Evolutionary conservation across 1,140 invertebrate species (phyloP).

Genomic region (Orussus abietinus): DNA sequence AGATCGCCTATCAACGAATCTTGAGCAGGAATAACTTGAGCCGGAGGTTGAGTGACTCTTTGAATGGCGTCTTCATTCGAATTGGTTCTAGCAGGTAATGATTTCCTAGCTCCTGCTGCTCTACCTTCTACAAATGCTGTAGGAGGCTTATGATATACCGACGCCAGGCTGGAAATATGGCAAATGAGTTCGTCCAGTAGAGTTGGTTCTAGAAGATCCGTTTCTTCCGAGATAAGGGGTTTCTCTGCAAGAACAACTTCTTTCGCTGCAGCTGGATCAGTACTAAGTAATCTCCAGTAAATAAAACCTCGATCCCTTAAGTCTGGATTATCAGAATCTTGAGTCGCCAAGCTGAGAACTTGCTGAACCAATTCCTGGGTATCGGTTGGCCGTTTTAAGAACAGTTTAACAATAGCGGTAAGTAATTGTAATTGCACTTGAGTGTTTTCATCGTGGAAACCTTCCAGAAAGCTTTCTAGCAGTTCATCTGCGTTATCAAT

Average conservation of each 20-base stretch:
- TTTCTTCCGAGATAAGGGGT: conserved; percentile 98
- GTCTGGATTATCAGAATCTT: conserved; percentile 99
- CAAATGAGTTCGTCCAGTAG: conserved; percentile 97
- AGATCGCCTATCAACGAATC: conserved; percentile 96
- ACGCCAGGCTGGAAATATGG: conserved; percentile 97
- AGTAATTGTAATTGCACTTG: conserved; percentile 97
- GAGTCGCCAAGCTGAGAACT: conserved; percentile 88
- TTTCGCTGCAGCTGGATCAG: conserved; percentile 97
- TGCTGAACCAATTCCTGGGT: conserved; percentile 97
- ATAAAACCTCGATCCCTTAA: conserved; percentile 98
- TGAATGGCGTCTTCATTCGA: conserved; percentile 50
- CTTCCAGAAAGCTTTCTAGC: conserved; percentile 96
- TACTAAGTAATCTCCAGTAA: conserved; percentile 97
- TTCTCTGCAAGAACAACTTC: conserved; percentile 99
- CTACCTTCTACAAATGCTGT: conserved; percentile 96
- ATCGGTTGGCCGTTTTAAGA: conserved; percentile 95
- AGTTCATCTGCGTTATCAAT: conserved; percentile 99
- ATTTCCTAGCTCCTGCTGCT: conserved; percentile 65
- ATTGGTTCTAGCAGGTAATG: conserved; percentile 58
- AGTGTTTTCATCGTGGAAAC: conserved; percentile 99
- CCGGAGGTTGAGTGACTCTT: conserved; percentile 32
- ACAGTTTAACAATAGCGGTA: conserved; percentile 98
- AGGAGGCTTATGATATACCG: conserved; percentile 99
- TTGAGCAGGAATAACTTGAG: conserved; percentile 67
- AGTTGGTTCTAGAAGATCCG: conserved; percentile 96